These are phyloP conservation scores for Struthidea cinerea DNA, from an alignment of 2,113 vertebrate species.

Conservation along the genomic window DNA sequence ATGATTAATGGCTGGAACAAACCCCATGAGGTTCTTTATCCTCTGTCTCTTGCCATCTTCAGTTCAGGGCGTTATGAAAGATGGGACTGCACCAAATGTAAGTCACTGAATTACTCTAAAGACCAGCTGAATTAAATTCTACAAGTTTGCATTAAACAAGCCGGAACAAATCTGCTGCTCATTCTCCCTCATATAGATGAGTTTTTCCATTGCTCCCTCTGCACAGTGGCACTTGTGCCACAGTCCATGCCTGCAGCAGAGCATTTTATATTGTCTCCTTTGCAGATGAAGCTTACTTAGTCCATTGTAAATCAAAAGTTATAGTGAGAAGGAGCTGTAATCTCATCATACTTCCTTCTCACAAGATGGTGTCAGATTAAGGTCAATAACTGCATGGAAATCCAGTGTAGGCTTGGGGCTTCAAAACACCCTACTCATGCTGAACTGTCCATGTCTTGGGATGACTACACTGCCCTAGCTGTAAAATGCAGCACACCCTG, in stretches of 20 bases:
- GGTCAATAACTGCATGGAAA: neutral
- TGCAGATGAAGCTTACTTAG: neutral
- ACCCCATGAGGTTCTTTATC: neutral
- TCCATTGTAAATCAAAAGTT: neutral
- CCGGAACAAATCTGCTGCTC: neutral
- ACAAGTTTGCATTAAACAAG: neutral
- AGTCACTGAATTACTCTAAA: neutral
- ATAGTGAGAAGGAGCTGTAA: neutral
- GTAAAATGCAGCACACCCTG: neutral
- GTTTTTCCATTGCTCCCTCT: neutral
- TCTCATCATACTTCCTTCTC: neutral
- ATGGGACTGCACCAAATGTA: neutral
- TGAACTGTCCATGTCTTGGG: neutral
- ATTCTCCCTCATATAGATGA: neutral
- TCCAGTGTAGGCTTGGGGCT: neutral
- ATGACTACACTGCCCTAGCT: neutral
- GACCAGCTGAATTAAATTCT: neutral
- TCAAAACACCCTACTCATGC: neutral
- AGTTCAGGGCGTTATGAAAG: neutral
- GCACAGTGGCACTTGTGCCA: neutral
- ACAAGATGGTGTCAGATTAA: neutral
- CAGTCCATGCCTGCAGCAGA: neutral
- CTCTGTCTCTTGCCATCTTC: neutral
- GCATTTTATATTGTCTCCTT: neutral
- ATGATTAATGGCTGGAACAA: neutral